Evolutionary conservation across 1,140 invertebrate genomes (phyloP).

Genomic region (Trialeurodes vaporariorum): DNA sequence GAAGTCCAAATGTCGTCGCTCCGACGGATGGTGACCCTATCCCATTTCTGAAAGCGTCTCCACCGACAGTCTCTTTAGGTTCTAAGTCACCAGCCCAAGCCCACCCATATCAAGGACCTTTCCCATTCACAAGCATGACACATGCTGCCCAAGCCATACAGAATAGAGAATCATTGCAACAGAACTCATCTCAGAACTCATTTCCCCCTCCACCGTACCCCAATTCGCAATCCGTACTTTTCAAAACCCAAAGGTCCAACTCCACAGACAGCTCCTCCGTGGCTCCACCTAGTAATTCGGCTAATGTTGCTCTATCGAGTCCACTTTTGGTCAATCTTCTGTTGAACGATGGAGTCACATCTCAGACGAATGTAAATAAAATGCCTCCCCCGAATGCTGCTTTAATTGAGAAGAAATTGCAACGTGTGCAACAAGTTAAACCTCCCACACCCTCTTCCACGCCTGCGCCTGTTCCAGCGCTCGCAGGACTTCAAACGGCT

Average conservation of each 20-base stretch:
- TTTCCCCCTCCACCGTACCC: constrained; percentile 40
- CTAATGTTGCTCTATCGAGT: constrained; percentile 59
- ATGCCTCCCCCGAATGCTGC: constrained; percentile 27
- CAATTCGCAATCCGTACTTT: constrained; percentile 24
- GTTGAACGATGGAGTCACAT: constrained; percentile 63
- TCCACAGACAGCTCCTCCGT: not conserved
- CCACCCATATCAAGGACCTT: constrained; percentile 45
- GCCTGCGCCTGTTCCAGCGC: not conserved
- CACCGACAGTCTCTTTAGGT: constrained; percentile 13
- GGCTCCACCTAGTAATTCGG: not conserved
- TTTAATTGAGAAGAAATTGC: not conserved
- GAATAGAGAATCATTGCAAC: constrained; percentile 30
- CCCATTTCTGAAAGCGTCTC: constrained; percentile 34
- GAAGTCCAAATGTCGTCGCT: constrained; percentile 71
- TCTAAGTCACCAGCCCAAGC: constrained; percentile 12
- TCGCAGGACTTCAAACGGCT: not conserved
- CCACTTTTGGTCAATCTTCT: constrained; percentile 83
- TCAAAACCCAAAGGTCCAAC: constrained; percentile 14
- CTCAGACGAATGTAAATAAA: constrained; percentile 27
- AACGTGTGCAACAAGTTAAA: not conserved
- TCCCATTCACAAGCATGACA: constrained; percentile 82
- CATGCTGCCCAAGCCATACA: constrained; percentile 56
- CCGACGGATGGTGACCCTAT: constrained; percentile 40
- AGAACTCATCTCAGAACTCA: constrained; percentile 14
- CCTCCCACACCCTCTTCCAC: not conserved